phyloP scores from a whole-genome alignment of 2,888 invertebrate species.

The Meganola albula region DNA sequence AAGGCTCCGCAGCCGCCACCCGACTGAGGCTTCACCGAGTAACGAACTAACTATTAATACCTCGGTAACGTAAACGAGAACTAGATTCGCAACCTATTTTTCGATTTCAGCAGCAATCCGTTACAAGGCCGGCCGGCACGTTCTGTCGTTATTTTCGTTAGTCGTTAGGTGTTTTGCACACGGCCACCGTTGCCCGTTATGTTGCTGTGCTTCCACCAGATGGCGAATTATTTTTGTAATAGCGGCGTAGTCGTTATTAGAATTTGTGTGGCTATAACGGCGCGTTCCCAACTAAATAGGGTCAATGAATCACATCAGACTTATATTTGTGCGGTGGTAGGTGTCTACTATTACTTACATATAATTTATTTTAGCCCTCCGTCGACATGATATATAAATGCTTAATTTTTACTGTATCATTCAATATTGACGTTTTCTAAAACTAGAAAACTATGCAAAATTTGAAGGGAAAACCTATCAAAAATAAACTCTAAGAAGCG shows the following conservation, averaged over 20 bases:
- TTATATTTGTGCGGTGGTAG: too few relatives aligned
- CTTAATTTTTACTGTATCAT: too few relatives aligned
- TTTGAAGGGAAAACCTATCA: too few relatives aligned
- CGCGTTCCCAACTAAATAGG: too few relatives aligned
- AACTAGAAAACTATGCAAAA: too few relatives aligned
- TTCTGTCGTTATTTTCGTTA: constrained; percentile 61
- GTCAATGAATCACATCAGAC: too few relatives aligned
- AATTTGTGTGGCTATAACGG: too few relatives aligned
- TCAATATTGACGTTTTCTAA: too few relatives aligned
- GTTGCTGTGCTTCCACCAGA: constrained; percentile 42
- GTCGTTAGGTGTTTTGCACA: constrained; percentile 41
- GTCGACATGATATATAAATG: too few relatives aligned
- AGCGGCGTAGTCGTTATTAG: constrained; percentile 21
- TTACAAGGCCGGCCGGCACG: constrained; percentile 39
- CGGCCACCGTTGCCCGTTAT: constrained; percentile 29
- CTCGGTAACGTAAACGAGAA: constrained; percentile 40
- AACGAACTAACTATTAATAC: constrained; percentile 41
- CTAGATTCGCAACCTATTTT: constrained; percentile 37
- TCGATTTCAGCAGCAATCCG: constrained; percentile 39
- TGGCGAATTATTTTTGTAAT: constrained; percentile 41
- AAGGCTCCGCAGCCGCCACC: constrained; percentile 52
- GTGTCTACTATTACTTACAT: too few relatives aligned
- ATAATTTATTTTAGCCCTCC: too few relatives aligned
- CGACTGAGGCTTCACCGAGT: constrained; percentile 49
- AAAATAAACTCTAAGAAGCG: too few relatives aligned